Base-by-base conservation (phyloP, 2,888 invertebrate species). In the Spisula subtruncata region DNA sequence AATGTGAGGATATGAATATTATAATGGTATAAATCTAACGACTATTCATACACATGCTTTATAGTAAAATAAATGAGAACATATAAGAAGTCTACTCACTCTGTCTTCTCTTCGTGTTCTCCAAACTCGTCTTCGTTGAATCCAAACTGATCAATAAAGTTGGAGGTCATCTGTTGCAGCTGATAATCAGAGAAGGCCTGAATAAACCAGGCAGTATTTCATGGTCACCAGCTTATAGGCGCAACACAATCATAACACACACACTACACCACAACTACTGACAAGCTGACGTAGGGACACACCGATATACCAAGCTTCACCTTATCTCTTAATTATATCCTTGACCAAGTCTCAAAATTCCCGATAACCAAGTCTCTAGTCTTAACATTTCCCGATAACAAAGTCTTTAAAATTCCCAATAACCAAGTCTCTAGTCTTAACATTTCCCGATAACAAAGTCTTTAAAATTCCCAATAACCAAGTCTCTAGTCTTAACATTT, bases 51-150 rank as follows among this genome's bases (percentile, higher is more conserved):
- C 25, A 66, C n/a, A 25, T 25, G 25, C 60, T 66, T 66, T 25
- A 25, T 66, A 25, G 5, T n/a, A n/a, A 8, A 25, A 66, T 25
- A 66, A 66, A 66, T 25, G 5, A 25, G 60, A 66, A 66, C 18
- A 41, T 41, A 41, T n/a, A n/a, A 16, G 29, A 75, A 81, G 82
- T 75, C 2, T 41, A 96, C 96, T 96, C 92, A 97, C 97, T 96
- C 96, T 60, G 96, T 95, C 91, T 96, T 96, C 54, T 97, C 97
- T 92, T 98, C 97, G 16, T 97, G 97, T 94, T 97, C 97, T 92
- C 97, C 97, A 94, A 97, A 98, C 91, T 98, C 97, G 92, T 98
- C 97, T 95, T 98, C 98, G 93, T 97, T 97, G 95, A 97, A 98
- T 86, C 97, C 98, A 95, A 97, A 98, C 92, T 97, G 97, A 94